These are phyloP conservation scores for Microplitis manilae DNA, from an alignment of 2,888 invertebrate genomes.

Conservation along the genomic window DNA sequence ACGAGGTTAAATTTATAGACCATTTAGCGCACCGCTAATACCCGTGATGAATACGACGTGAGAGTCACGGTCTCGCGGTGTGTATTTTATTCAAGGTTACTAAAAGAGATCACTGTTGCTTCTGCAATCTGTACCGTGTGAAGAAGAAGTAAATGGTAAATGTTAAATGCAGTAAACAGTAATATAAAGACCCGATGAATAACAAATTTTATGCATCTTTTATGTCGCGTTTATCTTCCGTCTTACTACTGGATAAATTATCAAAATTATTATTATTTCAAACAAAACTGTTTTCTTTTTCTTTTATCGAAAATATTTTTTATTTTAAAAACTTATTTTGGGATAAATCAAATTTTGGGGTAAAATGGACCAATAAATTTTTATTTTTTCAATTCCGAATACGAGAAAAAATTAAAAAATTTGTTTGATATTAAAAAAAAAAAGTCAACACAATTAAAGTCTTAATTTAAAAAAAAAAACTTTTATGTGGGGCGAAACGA, in stretches of 20 bases:
- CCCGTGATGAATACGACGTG: slow-evolving; percentile 47
- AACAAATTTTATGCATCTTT: background rate
- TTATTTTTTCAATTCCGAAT: too few relatives aligned
- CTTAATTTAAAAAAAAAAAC: too few relatives aligned
- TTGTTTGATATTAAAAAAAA: too few relatives aligned
- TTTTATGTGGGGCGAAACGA: too few relatives aligned
- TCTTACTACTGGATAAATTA: background rate
- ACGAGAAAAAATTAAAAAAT: too few relatives aligned
- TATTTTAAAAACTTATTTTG: too few relatives aligned
- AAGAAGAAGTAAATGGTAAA: background rate
- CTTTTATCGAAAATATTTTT: too few relatives aligned
- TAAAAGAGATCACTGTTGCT: slow-evolving; percentile 23
- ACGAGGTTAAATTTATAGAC: slow-evolving; percentile 53
- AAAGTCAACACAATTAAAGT: too few relatives aligned
- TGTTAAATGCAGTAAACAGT: background rate
- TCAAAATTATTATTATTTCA: background rate
- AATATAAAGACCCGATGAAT: background rate
- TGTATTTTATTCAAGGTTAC: slow-evolving; percentile 44
- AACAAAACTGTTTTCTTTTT: background rate
- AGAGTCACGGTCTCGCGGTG: slow-evolving; percentile 30
- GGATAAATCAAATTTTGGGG: too few relatives aligned
- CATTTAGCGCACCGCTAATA: slow-evolving; percentile 51
- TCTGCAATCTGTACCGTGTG: background rate
- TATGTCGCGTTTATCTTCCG: background rate
- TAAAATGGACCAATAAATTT: too few relatives aligned